Evolutionary conservation across 2,797 vertebrate species (phyloP), one percentile per base, ranked within the genome.

Genomic region (Micromesistius poutassou): DNA sequence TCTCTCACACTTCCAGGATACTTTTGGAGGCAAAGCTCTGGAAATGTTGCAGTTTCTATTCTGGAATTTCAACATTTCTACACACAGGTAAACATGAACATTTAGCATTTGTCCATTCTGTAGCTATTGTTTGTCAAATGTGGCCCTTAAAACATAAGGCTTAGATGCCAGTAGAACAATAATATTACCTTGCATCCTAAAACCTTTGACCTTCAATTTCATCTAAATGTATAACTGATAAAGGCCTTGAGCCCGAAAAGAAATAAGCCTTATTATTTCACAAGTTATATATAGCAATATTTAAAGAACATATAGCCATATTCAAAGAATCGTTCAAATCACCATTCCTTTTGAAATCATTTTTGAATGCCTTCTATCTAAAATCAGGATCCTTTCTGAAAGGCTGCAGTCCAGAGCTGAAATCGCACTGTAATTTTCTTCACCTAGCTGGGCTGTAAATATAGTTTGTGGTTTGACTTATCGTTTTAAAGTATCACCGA

Each of bases 401-500:
- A 55, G 50, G 19, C 50, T 22, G 50, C 16, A 46, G 14, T 13
- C 10, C 40, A 42, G 40, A 55, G 42, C 42, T 16, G 16, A 55
- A 55, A 55, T 55, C 50, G 5, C 76, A 80, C 84, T 75, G 72
- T 76, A 79, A 22, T 55, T 55, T 55, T 55, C 85, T 77, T 73
- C 76, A 71, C 55, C 14, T 12, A 33, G 78, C 75, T 68, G 2
- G 76, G 76, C 79, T 78, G 72, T 82, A 83, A 83, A 86, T 68
- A 73, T 25, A 71, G 73, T 75, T 30, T 33, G 70, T 80, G 80
- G 76, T 81, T 82, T 75, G 36, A 74, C 75, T 81, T 81, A 84
- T 83, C 76, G 50, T 86, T 87, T 82, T 83, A 74, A 75, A 80
- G 74, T 80, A 83, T 80, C 74, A 76, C 31, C 19, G 79, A 55